A percentile compares a stretch with the other conserved stretches of the same genome.
phyloP scores from a whole-genome alignment of 2,113 vertebrate genomes.

The Sigmodon hispidus region DNA sequence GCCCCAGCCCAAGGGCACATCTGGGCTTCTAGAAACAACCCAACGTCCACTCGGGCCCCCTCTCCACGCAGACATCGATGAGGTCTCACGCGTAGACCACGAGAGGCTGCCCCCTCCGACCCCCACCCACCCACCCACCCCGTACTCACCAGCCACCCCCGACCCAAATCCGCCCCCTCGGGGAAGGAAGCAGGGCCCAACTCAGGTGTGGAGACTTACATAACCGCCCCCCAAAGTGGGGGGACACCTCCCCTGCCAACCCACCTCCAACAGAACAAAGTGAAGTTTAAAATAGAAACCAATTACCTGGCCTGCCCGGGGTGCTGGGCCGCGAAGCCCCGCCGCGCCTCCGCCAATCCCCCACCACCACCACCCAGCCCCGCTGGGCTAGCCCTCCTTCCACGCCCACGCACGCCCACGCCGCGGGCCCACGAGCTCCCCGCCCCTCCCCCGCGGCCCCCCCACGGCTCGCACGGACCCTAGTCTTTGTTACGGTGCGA shows the following conservation, averaged over 20 bases:
- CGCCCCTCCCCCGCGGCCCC: not conserved
- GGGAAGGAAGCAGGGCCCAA: not conserved
- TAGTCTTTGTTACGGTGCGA: slow-evolving; percentile 82
- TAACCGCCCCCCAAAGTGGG: not conserved
- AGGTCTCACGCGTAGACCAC: not conserved
- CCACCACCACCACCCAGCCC: not conserved
- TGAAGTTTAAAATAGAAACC: slow-evolving; percentile 78
- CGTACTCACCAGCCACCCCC: not conserved
- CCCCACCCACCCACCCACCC: not conserved
- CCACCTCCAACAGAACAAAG: slow-evolving; percentile 68
- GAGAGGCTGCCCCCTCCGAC: not conserved
- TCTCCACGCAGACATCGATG: not conserved
- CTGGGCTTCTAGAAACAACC: slow-evolving; percentile 33
- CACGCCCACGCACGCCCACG: slow-evolving; percentile 59
- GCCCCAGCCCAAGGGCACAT: slow-evolving; percentile 64
- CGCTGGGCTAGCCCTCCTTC: not conserved
- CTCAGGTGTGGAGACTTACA: slow-evolving; percentile 67
- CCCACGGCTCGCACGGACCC: slow-evolving; percentile 63
- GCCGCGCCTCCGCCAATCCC: not conserved
- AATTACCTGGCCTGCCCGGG: slow-evolving; percentile 41
- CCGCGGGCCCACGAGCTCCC: slow-evolving; percentile 68
- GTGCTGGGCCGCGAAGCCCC: not conserved
- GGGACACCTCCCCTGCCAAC: slow-evolving; percentile 68
- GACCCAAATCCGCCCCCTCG: not conserved
- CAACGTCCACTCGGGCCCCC: not conserved